These are phyloP conservation scores for Caenorhabditis uteleia DNA, from an alignment of 2,888 invertebrate species.

Conservation along the genomic window DNA sequence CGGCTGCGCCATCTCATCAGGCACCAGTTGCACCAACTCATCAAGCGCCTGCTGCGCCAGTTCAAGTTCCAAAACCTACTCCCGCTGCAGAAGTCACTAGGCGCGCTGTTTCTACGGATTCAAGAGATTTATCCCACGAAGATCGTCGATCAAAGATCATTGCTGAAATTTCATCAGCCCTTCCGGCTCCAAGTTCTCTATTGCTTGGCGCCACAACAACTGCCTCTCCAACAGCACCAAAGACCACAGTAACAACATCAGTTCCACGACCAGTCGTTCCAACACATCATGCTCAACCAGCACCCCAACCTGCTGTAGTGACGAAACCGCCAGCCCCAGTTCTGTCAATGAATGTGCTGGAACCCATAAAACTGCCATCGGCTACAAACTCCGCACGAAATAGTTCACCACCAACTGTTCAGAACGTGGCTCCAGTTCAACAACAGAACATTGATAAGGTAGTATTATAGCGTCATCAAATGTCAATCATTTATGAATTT, in stretches of 20 bases:
- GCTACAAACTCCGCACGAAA: slow-evolving; percentile 1
- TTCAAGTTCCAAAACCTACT: slow-evolving; percentile 2
- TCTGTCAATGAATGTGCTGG: slow-evolving; percentile 17
- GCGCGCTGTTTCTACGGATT: neutral
- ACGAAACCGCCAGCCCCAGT: slow-evolving; percentile 21
- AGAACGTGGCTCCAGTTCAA: neutral
- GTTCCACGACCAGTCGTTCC: neutral
- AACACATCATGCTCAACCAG: slow-evolving; percentile 2
- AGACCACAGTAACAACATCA: neutral
- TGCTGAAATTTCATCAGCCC: slow-evolving; percentile 20
- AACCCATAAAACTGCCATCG: slow-evolving; percentile 20
- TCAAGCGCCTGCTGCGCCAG: neutral
- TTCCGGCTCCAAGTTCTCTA: slow-evolving; percentile 39
- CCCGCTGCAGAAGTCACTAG: slow-evolving; percentile 4
- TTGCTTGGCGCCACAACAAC: slow-evolving; percentile 24
- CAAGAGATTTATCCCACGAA: slow-evolving; percentile 1
- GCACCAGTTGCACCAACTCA: neutral
- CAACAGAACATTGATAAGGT: neutral
- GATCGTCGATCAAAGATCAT: slow-evolving; percentile 39
- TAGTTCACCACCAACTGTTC: slow-evolving; percentile 6
- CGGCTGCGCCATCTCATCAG: neutral
- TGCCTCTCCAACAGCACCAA: neutral
- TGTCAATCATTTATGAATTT: neutral
- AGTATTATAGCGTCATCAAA: neutral
- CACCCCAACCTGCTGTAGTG: too few species aligned